Evolutionary conservation across 1,140 invertebrate genomes (phyloP), one percentile per base, ranked within the genome.

Genomic region (Zaprionus ghesquierei): DNA sequence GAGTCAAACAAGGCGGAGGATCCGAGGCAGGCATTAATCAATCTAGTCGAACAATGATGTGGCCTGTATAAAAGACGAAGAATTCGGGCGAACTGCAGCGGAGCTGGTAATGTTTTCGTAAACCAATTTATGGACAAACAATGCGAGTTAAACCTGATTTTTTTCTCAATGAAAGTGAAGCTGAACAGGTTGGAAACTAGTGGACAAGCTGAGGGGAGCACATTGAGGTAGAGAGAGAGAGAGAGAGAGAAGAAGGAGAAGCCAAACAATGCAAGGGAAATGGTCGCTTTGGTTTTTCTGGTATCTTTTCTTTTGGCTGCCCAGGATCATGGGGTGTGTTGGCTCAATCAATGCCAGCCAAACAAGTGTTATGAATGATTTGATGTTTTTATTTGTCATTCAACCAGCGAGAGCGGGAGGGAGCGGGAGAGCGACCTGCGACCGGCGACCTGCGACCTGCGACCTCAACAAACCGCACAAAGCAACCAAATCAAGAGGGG

Each of bases 321-420:
- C 65, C 82, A 87, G 84, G 79, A 87, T 79, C 80, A 84, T 55
- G 80, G 79, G 75, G 79, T 87, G 78, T 81, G 75, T 81, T 86
- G 82, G 79, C 79, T 87, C 79, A 89, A 79, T 87, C 84, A 89
- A 82, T 87, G 84, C 84, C 82, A 82, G 69, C 33, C 54, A 68
- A 87, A 87, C 79, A 87, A 87, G 82, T 87, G 84, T 82, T 82
- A 76, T 87, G 82, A 87, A 87, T 87, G 82, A 87, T 87, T 82
- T 82, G 79, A 87, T 89, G 82, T 87, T 87, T 87, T 87, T 75
- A 87, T 87, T 86, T 86, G 75, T 75, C 66, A 69, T 63, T 71
- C 35, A 41, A 1, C 8, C 3, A 5, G 12, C 3, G 3, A 13
- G 3, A 35, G 18, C 12, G 69, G n/a, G 33, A n/a, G 33, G n/a